Evolutionary conservation across 2,888 invertebrate species (phyloP).

Genomic region (Microplitis manilae): DNA sequence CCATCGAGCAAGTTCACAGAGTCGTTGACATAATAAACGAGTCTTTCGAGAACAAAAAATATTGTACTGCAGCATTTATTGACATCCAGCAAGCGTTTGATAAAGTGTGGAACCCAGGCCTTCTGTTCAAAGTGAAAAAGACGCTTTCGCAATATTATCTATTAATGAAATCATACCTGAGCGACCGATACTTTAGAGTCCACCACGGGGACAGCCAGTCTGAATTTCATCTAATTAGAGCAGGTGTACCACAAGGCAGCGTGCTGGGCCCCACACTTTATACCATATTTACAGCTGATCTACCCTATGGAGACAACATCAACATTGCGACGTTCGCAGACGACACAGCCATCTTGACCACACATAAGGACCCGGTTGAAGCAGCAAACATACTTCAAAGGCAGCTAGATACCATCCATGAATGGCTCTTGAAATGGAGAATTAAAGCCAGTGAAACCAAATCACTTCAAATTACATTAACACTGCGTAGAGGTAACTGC

Average conservation of each 20-base stretch:
- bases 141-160: constrained; percentile 38
- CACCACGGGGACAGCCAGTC: background rate
- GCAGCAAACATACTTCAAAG: no score
- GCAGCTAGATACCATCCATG: no score
- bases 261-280: constrained; percentile 34
- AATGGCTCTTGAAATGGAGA: no score
- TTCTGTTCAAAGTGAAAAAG: background rate
- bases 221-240: constrained; percentile 34
- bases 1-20: no score
- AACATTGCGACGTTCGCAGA: no score
- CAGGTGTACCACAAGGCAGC: constrained; percentile 26
- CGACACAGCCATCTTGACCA: no score
- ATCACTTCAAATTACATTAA: no score
- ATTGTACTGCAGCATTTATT: background rate
- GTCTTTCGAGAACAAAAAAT: no score
- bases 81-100: constrained; percentile 7
- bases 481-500: no score
- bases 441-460: no score
- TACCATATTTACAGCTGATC: constrained; percentile 20
- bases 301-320: background rate
- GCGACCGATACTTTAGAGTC: constrained; percentile 4
- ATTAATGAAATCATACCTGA: constrained; percentile 18
- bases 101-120: background rate
- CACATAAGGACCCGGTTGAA: no score
- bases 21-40: no score